Evolutionary conservation across 1,140 invertebrate genomes (phyloP), one percentile per base, ranked within the genome.

Genomic region (Drosophila seguyi): DNA sequence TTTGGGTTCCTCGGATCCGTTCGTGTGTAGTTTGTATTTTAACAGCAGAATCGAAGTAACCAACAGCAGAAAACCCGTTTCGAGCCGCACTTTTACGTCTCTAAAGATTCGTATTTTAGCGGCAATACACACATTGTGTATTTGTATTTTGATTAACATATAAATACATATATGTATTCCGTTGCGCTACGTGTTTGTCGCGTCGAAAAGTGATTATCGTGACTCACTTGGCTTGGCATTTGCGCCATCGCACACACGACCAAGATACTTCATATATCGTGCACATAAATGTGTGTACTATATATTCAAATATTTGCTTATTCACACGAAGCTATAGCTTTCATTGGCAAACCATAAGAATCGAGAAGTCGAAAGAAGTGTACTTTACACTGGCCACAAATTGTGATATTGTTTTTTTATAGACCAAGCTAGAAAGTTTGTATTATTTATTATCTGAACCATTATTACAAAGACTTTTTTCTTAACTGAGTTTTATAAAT

Each of bases 191-290:
- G 83, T 88, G 83, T 88, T 87, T 83, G 85, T 79, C 67, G 81
- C 79, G 56, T 59, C 80, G 60, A 75, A 72, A 72, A 73, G 59
- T 86, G 82, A 90, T 90, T 90, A 88, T 81, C 81, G 85, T 90
- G 85, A 90, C 85, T 90, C 85, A 90, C 69, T 81, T 81, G 66
- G 86, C 88, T 85, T 85, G 86, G 81, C 78, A 90, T 90, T 90
- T 90, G 74, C 67, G 58, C 67, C 77, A 85, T 87, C 80, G 67
- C 79, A 79, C 76, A 77, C 67, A 81, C 75, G 65, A 80, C 84
- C 74, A 76, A 73, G 62, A 77, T 66, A 75, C 48, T 72, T 48
- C 36, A 59, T 59, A 72, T 71, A 71, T 72, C 69, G 63, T 72
- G 44, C 66, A 71, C 47, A 68, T 73, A 73, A 57, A 55, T 55